Base-by-base conservation (phyloP, 2,797 vertebrate genomes). In the Harpagifer antarcticus region DNA sequence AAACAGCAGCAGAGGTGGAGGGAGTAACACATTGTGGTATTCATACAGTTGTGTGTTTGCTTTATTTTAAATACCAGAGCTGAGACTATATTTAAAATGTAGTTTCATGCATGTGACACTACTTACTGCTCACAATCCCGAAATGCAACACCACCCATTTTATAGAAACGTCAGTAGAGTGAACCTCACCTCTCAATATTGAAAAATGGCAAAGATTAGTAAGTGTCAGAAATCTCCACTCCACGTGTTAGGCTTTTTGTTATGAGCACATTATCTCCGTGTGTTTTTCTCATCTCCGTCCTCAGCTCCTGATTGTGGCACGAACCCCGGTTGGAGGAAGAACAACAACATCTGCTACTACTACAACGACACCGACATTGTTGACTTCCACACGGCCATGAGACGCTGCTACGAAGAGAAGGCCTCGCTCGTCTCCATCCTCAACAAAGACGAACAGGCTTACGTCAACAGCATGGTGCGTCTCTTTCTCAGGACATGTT, bases 301-400 rank as follows among this genome's bases (percentile, higher is more conserved):
- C 9, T 65, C 86, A 96, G 95, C 94, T 50, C 92, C 89, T 4
- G 95, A 96, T 0, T 96, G 95, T 20, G 95, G 95, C 14, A 45
- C 72, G 9, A 95, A 95, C 65, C 83, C 71, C 0, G 92, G 92
- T 74, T 96, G 95, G 95, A 94, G 95, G 79, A 95, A 95, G 84
- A 86, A 93, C 79, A 85, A 92, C 8, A 62, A 81, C 70, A 82
- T 93, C 57, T 96, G 95, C 74, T 96, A 96, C 86, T 94, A 95
- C 79, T 94, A 95, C 86, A 96, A 96, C 2, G 95, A 95, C 88
- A 95, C 95, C 0, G 94, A 96, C 64, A 48, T 90, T 0, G 94
- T 95, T 19, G 94, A 96, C 88, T 94, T 91, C 81, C 66, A 92
- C 89, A 83, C 79, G 0, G 95, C 95, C 0, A 1, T 72, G 57